Evolutionary conservation across 2,888 invertebrate species (phyloP).

Genomic region (Tetramorium bicarinatum): DNA sequence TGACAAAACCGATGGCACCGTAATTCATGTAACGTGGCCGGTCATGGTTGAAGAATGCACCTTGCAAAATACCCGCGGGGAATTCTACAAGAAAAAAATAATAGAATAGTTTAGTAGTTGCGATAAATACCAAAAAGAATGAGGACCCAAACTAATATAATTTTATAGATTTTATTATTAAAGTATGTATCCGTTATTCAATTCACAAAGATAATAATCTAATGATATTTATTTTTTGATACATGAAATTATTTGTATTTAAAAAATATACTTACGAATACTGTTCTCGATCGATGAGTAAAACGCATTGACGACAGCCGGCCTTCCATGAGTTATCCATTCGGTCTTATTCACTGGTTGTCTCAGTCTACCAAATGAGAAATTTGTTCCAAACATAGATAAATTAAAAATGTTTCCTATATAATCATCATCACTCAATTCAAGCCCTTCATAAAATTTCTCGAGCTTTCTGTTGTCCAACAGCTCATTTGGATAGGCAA

Average conservation of each 20-base stretch:
- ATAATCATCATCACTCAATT: conserved; percentile 85
- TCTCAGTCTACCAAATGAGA: conserved; percentile 87
- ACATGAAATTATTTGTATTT: not conserved
- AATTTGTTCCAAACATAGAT: conserved; percentile 87
- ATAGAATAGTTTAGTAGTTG: not conserved
- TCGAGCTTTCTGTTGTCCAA: conserved; percentile 93
- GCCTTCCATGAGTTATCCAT: conserved; percentile 87
- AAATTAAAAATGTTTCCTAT: conserved; percentile 87
- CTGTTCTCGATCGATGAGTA: conserved; percentile 88
- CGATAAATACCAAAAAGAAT: not conserved
- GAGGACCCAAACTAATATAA: not conserved
- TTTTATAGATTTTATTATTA: not conserved
- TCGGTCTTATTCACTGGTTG: conserved; percentile 87
- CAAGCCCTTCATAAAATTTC: conserved; percentile 90
- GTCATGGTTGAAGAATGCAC: conserved; percentile 95
- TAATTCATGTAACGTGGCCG: conserved; percentile 97
- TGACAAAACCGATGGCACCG: conserved; percentile 96
- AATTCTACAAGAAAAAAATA: conserved; percentile 64
- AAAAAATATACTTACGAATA: conserved; percentile 86
- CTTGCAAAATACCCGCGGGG: conserved; percentile 96
- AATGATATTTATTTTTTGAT: not conserved
- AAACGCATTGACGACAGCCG: conserved; percentile 88
- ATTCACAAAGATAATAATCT: not conserved
- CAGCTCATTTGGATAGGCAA: conserved; percentile 97
- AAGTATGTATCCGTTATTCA: not conserved